A percentile compares a stretch with the other conserved stretches of the same genome.
Evolutionary conservation across 1,140 invertebrate species (phyloP).

Genomic region (Gerris buenoi): DNA sequence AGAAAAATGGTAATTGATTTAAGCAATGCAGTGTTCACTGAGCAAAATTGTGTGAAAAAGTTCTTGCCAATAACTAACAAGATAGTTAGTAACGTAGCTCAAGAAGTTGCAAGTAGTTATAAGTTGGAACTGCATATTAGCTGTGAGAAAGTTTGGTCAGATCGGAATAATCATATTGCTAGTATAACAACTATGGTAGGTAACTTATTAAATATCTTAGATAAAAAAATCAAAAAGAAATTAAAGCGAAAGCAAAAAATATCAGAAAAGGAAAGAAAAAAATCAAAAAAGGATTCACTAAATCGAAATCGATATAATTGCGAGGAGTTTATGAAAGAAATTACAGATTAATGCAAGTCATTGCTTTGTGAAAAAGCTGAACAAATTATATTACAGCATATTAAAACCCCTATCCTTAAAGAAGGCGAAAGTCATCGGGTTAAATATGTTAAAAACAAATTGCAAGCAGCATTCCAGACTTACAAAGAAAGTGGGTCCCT

Average conservation of each 20-base stretch:
- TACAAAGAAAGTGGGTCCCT: not conserved
- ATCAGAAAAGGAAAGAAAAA: too few relatives aligned
- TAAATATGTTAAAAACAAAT: not conserved
- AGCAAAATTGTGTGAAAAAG: not conserved
- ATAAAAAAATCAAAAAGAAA: too few relatives aligned
- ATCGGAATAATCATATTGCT: too few relatives aligned
- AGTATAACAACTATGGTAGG: too few relatives aligned
- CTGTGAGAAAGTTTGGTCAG: too few relatives aligned
- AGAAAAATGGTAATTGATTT: not conserved
- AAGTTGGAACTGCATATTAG: not conserved
- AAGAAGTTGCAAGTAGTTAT: not conserved
- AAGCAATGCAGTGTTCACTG: not conserved
- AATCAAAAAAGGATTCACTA: too few relatives aligned
- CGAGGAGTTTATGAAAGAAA: too few relatives aligned
- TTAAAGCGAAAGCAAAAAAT: too few relatives aligned
- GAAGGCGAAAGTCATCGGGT: not conserved
- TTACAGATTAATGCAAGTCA: not conserved
- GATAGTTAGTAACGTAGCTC: not conserved
- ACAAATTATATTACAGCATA: not conserved
- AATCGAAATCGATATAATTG: too few relatives aligned
- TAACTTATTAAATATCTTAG: too few relatives aligned
- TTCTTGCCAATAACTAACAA: not conserved
- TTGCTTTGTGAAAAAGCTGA: not conserved
- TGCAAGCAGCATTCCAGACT: not conserved
- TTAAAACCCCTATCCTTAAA: not conserved